Base-by-base conservation (phyloP, 2,113 vertebrate genomes). In the Tursiops truncatus region DNA sequence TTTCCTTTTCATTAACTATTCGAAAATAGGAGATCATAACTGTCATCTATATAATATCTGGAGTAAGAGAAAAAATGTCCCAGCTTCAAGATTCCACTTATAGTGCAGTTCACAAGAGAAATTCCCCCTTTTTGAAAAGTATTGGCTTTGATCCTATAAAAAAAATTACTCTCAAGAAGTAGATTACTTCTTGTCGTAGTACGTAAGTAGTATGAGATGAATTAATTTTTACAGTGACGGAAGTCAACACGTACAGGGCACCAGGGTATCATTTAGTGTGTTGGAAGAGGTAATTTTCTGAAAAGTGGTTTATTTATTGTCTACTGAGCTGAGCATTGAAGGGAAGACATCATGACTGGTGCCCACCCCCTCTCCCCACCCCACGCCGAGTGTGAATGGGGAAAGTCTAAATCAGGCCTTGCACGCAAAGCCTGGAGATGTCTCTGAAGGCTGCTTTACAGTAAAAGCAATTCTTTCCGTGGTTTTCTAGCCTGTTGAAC, bases 161-260 rank as follows among this genome's bases (percentile, higher is more conserved):
- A 38, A 41, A 41, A 95, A 92, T 97, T 93, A 81, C 95, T 95
- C 74, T 97, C n/a, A 47, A 89, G 56, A 93, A 94, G 77, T 89
- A 91, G 82, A 86, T 71, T 89, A 47, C 77, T 95, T 95, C 65
- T 41, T 70, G 3, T 73, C 83, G 84, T 53, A 53, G 53, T 17
- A 53, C 15, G 50, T 53, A 15, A 53, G 53, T 53, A 53, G 53
- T 53, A 53, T 53, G 94, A 96, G 73, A 89, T 86, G 92, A 97
- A 97, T 97, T 96, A 97, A 97, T 95, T 97, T 95, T 95, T 97
- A 94, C 85, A 58, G 85, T 91, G 91, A 71, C 50, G 26, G 82
- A 94, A 95, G 93, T 97, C 73, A 97, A 41, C 79, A 70, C 86
- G 95, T 97, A 94, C 56, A 90, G 74, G 97, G 86, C 92, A 97